A percentile compares a stretch with the other conserved stretches of the same genome.
Conservation (phyloP, 2,888 invertebrate genomes). For the Mactromeris polynyma region DNA sequence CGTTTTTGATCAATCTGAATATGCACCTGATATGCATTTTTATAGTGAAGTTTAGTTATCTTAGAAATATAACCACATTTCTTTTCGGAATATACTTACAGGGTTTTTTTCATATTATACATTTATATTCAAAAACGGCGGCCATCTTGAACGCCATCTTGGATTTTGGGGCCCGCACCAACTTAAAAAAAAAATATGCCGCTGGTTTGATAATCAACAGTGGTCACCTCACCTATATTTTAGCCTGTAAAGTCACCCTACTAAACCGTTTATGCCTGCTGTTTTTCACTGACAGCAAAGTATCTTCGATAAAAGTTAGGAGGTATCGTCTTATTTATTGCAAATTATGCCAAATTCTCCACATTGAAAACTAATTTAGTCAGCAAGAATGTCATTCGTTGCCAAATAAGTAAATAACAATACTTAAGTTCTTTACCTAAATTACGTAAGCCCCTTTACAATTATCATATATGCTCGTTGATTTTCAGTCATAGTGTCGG, state of each 20-base stretch:
- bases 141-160: too few relatives aligned
- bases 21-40: too few relatives aligned
- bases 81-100: too few relatives aligned
- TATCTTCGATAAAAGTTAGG: not conserved
- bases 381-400: not conserved
- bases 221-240: not conserved
- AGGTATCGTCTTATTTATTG: not conserved
- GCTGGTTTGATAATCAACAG: not conserved
- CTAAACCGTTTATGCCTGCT: too few relatives aligned
- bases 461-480: not conserved
- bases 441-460: not conserved
- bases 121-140: too few relatives aligned
- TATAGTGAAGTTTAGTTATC: too few relatives aligned
- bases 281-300: too few relatives aligned
- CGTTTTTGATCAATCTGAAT: too few relatives aligned
- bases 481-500: conserved; percentile 19
- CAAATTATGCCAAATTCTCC: not conserved
- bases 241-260: not conserved
- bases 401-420: not conserved
- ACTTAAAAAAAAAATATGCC: too few relatives aligned
- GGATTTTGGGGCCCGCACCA: too few relatives aligned
- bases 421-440: not conserved
- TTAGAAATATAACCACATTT: too few relatives aligned
- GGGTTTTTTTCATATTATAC: too few relatives aligned
- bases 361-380: not conserved